A percentile compares a stretch with the other conserved stretches of the same genome.
These are phyloP conservation scores for Drosophila paranaensis DNA, from an alignment of 2,888 invertebrate species.

Conservation along the genomic window DNA sequence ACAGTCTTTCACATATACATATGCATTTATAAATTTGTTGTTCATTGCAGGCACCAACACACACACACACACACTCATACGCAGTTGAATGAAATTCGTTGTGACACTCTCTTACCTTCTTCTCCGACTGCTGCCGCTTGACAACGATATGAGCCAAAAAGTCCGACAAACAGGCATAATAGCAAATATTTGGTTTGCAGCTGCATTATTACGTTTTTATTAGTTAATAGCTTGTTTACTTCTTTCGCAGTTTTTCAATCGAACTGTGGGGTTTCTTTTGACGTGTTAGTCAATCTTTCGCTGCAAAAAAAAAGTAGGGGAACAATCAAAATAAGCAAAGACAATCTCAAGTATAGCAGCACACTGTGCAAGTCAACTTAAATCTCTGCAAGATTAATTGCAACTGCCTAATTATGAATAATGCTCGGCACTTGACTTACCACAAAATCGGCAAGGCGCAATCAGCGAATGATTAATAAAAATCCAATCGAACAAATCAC, in stretches of 20 bases:
- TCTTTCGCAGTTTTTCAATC: conserved; percentile 40
- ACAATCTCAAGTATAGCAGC: neutral
- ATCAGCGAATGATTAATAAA: conserved; percentile 72
- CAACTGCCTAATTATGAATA: neutral
- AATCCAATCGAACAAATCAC: conserved; percentile 56
- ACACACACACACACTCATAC: conserved; percentile 8
- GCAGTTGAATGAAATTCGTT: conserved; percentile 40
- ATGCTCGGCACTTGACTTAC: conserved; percentile 33
- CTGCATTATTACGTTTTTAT: conserved; percentile 69
- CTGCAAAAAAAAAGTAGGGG: conserved; percentile 41
- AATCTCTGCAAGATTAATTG: conserved; percentile 1
- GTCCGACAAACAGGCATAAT: conserved; percentile 75
- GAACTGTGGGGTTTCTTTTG: conserved; percentile 35
- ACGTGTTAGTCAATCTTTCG: conserved; percentile 35
- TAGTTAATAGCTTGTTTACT: conserved; percentile 51
- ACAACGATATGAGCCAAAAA: conserved; percentile 70
- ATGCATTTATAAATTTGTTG: conserved; percentile 24
- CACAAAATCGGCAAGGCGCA: conserved; percentile 65
- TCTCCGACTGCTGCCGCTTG: conserved; percentile 39
- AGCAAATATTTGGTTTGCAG: conserved; percentile 71
- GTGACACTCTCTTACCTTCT: conserved; percentile 61
- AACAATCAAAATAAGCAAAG: conserved; percentile 34
- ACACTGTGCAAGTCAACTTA: neutral
- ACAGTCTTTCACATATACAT: conserved; percentile 23
- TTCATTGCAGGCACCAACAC: conserved; percentile 20